phyloP scores from a whole-genome alignment of 2,797 vertebrate species.

The Epinephelus awoara region DNA sequence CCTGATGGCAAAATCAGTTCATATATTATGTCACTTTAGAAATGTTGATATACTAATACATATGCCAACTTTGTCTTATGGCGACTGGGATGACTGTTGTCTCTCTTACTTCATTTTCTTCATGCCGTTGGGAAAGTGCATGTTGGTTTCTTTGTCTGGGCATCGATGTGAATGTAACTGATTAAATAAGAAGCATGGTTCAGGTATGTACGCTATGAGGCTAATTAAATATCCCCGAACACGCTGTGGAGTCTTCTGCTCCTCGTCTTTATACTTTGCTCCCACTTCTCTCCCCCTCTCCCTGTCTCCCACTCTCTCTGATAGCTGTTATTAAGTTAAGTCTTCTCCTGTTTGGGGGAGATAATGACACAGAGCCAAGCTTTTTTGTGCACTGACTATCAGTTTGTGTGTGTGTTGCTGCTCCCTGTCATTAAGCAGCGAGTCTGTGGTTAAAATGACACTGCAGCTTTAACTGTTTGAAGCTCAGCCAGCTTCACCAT shows the following conservation, averaged over 20 bases:
- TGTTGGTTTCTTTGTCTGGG: too few relatives aligned
- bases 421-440: constrained; percentile 64
- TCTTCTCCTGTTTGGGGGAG: constrained; percentile 24
- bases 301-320: constrained; percentile 20
- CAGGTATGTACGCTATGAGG: not conserved
- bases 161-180: not conserved
- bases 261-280: not conserved
- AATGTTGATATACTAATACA: too few relatives aligned
- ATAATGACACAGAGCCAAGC: constrained; percentile 46
- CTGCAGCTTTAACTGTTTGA: constrained; percentile 12
- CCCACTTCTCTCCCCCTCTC: too few relatives aligned
- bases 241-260: not conserved
- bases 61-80: too few relatives aligned
- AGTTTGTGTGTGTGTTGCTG: constrained; percentile 12
- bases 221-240: not conserved
- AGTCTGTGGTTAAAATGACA: constrained; percentile 38
- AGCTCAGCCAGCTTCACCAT: constrained; percentile 48
- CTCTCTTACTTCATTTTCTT: not conserved
- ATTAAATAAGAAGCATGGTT: not conserved
- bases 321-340: constrained; percentile 68
- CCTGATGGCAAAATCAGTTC: too few relatives aligned
- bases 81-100: not conserved
- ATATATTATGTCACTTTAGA: too few relatives aligned
- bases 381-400: not conserved
- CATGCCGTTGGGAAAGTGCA: not conserved